These are phyloP conservation scores for Tupaia chinensis DNA, from an alignment of 2,113 vertebrate genomes.

Conservation along the genomic window DNA sequence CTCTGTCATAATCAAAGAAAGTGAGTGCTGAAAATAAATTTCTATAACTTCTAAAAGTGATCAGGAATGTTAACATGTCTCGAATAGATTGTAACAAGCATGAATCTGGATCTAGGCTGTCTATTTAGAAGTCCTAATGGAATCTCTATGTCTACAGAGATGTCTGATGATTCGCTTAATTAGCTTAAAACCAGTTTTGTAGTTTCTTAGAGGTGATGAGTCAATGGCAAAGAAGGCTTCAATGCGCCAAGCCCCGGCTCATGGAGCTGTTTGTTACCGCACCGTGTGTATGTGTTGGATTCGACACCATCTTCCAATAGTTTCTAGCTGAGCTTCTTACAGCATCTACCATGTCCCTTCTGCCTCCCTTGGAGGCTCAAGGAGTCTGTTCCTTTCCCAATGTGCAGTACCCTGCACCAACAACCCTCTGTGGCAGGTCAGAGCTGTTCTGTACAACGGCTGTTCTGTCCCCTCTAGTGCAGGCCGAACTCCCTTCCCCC, in stretches of 20 bases:
- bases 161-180: neutral
- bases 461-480: too few relatives aligned
- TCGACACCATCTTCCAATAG: neutral
- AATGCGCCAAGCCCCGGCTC: neutral
- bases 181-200: neutral
- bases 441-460: neutral
- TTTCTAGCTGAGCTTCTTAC: neutral
- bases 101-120: neutral
- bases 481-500: too few relatives aligned
- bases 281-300: neutral
- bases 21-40: neutral
- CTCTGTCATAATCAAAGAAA: neutral
- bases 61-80: neutral
- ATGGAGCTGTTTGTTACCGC: too few relatives aligned
- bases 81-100: neutral
- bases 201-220: neutral
- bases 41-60: neutral
- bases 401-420: neutral
- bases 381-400: neutral
- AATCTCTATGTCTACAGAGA: neutral
- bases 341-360: neutral
- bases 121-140: neutral
- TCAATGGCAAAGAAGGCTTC: neutral
- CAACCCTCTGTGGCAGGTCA: neutral
- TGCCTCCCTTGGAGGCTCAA: accelerated